Base-by-base conservation (phyloP, 1,140 invertebrate genomes). In the Anastrepha obliqua region DNA sequence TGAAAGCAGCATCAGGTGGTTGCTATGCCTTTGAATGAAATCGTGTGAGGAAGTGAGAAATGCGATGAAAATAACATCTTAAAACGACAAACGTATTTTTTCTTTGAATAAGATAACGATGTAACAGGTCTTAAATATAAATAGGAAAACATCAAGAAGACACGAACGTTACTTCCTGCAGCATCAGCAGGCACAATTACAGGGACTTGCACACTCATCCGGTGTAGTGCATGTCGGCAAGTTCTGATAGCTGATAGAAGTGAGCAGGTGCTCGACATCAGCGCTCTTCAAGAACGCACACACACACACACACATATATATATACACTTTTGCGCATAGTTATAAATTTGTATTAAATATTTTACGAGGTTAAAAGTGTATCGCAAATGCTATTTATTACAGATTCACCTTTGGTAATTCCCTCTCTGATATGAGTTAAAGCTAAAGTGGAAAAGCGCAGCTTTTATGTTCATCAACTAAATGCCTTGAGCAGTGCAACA, bases 81-180 rank as follows among this genome's bases (percentile, higher is more conserved):
- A n/a, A 74, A 29, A 74, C 70, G 39, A 47, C 70, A 62, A 62
- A 1, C 9, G 6, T 17, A 62, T 13, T 17, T 17, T 74, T n/a
- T 74, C 13, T 74, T 51, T 67, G 6, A 67, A 39, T 20, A 81
- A 55, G 74, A 4, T 58, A 81, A 58, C n/a, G n/a, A 81, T 55
- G 74, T 55, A 81, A 81, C 74, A 81, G 47, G 74, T 55, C 47
- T 20, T 81, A 81, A 81, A 81, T 81, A 81, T 81, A 81, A 81
- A 81, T 81, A 55, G 74, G 74, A n/a, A 29, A 29, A 55, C 74
- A 81, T 55, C 47, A 81, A 51, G 47, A 55, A 81, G n/a, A 74
- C 67, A 74, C 20, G 47, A 81, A 81, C 29, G 64, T n/a, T 55
- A 20, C 51, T 55, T 81, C 74, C 47, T 20, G 44, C 29, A 51